These are phyloP conservation scores for Gastrophryne carolinensis DNA, from an alignment of 2,797 vertebrate species.

Conservation along the genomic window DNA sequence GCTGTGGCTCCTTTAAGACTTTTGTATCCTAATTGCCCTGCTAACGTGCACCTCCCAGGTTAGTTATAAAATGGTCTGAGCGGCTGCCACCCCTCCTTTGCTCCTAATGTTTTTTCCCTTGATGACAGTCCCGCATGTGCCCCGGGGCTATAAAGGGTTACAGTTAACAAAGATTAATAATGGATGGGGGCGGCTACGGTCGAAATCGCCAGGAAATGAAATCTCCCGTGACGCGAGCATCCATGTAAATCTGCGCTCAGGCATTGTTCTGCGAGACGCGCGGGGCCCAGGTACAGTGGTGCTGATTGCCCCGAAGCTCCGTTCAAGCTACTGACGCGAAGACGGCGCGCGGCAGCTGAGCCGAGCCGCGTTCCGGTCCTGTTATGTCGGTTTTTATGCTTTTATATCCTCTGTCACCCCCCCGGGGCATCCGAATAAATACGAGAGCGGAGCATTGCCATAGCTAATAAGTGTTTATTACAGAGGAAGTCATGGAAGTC, in stretches of 20 bases:
- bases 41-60: no score
- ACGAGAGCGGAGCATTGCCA: no score
- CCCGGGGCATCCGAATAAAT: neutral
- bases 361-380: neutral
- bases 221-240: neutral
- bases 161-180: neutral
- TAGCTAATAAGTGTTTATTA: no score
- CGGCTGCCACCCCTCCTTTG: no score
- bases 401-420: neutral
- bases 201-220: neutral
- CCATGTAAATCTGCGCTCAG: neutral
- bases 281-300: neutral
- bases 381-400: neutral
- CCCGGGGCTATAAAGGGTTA: no score
- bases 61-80: no score
- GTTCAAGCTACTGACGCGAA: neutral
- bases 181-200: neutral
- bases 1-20: no score
- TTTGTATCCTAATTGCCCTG: no score
- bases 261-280: neutral
- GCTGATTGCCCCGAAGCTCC: neutral
- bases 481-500: no score
- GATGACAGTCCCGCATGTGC: no score
- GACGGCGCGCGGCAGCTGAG: neutral
- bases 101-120: no score